These are phyloP conservation scores for Dendrolimus punctatus DNA, from an alignment of 1,140 invertebrate species.

Conservation along the genomic window DNA sequence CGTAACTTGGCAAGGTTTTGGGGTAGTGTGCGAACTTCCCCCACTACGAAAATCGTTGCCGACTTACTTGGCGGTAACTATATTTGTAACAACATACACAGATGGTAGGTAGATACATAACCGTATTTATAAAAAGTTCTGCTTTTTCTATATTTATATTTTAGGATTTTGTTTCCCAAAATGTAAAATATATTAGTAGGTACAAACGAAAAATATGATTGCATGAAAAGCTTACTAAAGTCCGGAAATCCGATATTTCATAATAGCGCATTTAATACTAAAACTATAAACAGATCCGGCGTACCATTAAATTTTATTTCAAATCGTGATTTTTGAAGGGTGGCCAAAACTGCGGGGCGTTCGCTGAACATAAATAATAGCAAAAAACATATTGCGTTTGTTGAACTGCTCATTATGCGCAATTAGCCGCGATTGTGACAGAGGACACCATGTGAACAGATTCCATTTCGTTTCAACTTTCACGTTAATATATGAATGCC, in stretches of 20 bases:
- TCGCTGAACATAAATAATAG: slow-evolving; percentile 58
- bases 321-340: slow-evolving; percentile 45
- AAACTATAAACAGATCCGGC: slow-evolving; percentile 38
- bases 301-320: slow-evolving; percentile 68
- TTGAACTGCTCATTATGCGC: slow-evolving; percentile 65
- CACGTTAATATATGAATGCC: slow-evolving; percentile 28
- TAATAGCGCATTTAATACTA: slow-evolving; percentile 30
- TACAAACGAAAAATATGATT: not conserved
- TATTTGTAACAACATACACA: no score
- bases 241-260: slow-evolving; percentile 63
- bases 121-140: no score
- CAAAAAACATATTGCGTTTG: slow-evolving; percentile 66
- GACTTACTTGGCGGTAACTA: no score
- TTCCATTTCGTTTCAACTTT: slow-evolving; percentile 26
- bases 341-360: slow-evolving; percentile 48
- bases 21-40: no score
- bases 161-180: no score
- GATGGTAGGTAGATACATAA: no score
- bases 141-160: no score
- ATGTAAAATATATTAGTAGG: no score
- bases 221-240: slow-evolving; percentile 14
- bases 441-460: slow-evolving; percentile 55
- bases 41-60: no score
- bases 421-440: slow-evolving; percentile 70
- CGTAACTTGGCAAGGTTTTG: no score